phyloP scores from a whole-genome alignment of 2,797 vertebrate species.

The Perodicticus potto region DNA sequence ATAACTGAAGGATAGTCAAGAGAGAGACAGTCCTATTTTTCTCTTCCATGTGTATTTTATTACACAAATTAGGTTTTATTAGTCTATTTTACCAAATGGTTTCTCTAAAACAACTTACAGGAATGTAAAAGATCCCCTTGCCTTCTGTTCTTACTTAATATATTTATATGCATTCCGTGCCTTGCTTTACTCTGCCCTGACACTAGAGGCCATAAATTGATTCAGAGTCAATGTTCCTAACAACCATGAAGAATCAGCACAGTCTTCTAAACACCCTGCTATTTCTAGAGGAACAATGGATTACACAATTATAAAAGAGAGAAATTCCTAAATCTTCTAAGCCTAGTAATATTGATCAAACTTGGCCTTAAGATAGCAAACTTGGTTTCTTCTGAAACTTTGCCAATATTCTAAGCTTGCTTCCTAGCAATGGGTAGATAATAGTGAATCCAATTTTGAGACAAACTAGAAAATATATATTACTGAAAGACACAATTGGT shows the following conservation, averaged over 20 bases:
- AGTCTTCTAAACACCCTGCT: neutral
- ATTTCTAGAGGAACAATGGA: neutral
- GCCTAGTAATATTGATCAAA: neutral
- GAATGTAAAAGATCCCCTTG: constrained; percentile 11
- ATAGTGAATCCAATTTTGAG: neutral
- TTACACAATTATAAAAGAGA: neutral
- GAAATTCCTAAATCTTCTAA: neutral
- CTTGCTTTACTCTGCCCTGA: neutral
- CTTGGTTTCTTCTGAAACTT: neutral
- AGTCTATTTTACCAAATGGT: constrained; percentile 70
- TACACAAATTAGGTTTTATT: constrained; percentile 70
- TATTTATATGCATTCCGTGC: neutral
- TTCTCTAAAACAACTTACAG: constrained; percentile 54
- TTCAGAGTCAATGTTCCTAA: fast-evolving
- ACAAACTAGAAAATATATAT: neutral
- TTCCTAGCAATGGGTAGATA: neutral
- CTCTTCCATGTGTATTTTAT: constrained; percentile 70
- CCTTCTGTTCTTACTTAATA: neutral
- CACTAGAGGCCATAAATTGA: too few relatives aligned
- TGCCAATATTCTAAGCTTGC: neutral
- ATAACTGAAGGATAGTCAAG: constrained; percentile 79
- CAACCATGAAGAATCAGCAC: neutral
- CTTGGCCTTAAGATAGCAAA: neutral
- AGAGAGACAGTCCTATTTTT: constrained; percentile 72
- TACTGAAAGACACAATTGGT: neutral